Evolutionary conservation across 2,113 vertebrate species (phyloP), one percentile per base, ranked within the genome.

Genomic region (Marcusenius ussheri): DNA sequence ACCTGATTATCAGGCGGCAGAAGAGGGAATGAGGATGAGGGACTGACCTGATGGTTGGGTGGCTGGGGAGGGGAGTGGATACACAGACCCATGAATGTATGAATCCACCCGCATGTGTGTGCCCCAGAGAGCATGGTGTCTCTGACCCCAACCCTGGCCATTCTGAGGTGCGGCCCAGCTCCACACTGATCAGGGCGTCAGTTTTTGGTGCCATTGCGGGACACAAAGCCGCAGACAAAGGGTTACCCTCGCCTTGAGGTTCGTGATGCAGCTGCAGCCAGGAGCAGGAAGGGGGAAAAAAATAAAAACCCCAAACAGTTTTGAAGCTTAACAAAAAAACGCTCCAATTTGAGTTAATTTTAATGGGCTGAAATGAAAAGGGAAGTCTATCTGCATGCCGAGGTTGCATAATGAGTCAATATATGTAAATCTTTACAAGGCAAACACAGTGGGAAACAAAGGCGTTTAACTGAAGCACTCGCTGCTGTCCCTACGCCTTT

Each of bases 381-480:
- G 97, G 97, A 97, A 97, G 97, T 97, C 97, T 97, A 99, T 99
- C 98, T 97, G 98, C 98, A 98, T 98, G 98, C 99, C 98, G 98
- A 99, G 98, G 98, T 99, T 99, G 98, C 97, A 98, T 99, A 99
- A 99, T 98, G 99, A 99, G 98, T 99, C 98, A 99, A 99, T 99
- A 99, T 99, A 99, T 99, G 98, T 99, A 99, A 99, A 99, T 99
- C 98, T 99, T 99, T 99, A 99, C 98, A 99, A 98, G 98, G 98
- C 98, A 99, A 99, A 99, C 98, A 99, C 98, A 98, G 97, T 97
- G 97, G 98, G 98, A 99, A 99, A 99, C 98, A 99, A 99, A 99
- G 98, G 98, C 98, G 98, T 99, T 99, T 99, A 99, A 98, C 98
- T 99, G 98, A 98, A 98, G 98, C 98, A 97, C 98, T 97, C 97